A percentile compares a stretch with the other conserved stretches of the same genome.
phyloP scores from a whole-genome alignment of 2,888 invertebrate species.

The Cantharis rustica region DNA sequence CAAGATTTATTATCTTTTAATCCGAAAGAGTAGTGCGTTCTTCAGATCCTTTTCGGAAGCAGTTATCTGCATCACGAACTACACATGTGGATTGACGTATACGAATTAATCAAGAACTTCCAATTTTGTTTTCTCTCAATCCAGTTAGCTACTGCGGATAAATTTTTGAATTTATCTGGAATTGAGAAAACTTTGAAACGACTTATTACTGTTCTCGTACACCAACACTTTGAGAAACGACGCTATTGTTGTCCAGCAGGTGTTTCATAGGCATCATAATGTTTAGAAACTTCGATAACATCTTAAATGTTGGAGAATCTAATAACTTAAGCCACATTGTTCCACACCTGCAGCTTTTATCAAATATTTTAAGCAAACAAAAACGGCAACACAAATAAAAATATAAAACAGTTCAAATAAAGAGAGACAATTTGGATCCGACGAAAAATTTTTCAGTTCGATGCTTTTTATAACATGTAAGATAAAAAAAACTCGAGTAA shows the following conservation, averaged over 20 bases:
- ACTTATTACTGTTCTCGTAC: not conserved
- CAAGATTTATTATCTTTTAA: not conserved
- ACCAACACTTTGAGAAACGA: constrained; percentile 11
- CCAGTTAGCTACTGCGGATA: not conserved
- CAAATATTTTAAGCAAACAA: not conserved
- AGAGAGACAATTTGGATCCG: not conserved
- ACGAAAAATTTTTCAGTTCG: not conserved
- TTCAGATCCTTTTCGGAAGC: not conserved
- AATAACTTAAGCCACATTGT: not conserved
- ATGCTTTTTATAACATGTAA: not conserved
- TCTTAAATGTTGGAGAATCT: constrained; percentile 3
- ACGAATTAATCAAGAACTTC: not conserved
- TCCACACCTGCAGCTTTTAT: not conserved
- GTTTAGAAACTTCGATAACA: constrained; percentile 9
- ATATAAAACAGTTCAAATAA: not conserved
- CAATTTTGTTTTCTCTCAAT: not conserved
- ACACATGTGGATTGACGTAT: not conserved
- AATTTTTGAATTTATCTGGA: not conserved
- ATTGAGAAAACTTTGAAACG: not conserved
- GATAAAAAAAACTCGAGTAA: not conserved
- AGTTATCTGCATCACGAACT: not conserved
- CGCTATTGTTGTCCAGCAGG: constrained; percentile 12
- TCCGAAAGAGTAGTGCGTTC: not conserved
- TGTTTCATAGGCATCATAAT: constrained; percentile 2
- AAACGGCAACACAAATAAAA: not conserved